Conservation (phyloP, 2,888 invertebrate species). For the Lapara coniferarum region DNA sequence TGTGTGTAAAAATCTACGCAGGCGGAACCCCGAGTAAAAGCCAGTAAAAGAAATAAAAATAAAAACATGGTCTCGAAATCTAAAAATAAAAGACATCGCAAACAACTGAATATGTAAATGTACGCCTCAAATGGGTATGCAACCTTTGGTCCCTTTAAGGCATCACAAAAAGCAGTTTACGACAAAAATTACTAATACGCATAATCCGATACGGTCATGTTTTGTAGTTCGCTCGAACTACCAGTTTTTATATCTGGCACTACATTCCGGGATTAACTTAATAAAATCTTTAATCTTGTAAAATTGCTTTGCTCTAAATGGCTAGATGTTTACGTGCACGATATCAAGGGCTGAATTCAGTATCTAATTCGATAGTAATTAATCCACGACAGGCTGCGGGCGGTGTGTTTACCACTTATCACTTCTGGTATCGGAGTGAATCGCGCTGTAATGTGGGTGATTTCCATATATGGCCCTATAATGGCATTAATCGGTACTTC, state of each 20-base stretch:
- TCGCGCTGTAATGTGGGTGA: conserved; percentile 22
- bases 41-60: too few species aligned
- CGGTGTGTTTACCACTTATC: conserved; percentile 23
- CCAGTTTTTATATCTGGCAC: too few species aligned
- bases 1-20: too few species aligned
- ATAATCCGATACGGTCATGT: conserved; percentile 1
- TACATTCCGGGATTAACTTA: conserved; percentile 16
- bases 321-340: conserved; percentile 13
- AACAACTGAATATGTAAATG: too few species aligned
- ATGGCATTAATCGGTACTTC: conserved; percentile 16
- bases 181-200: background rate
- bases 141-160: background rate
- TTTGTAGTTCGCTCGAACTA: background rate
- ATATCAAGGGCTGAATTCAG: conserved; percentile 15
- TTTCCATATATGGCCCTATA: conserved; percentile 19
- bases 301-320: background rate
- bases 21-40: too few species aligned
- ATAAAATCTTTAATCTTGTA: conserved; percentile 14
- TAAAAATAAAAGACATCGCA: too few species aligned
- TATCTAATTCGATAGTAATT: conserved; percentile 23
- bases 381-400: conserved; percentile 24
- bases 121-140: background rate
- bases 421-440: conserved; percentile 22
- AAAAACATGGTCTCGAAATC: too few species aligned
- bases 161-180: background rate